Conservation (phyloP, 2,113 vertebrate genomes). For the Stegastes partitus region DNA sequence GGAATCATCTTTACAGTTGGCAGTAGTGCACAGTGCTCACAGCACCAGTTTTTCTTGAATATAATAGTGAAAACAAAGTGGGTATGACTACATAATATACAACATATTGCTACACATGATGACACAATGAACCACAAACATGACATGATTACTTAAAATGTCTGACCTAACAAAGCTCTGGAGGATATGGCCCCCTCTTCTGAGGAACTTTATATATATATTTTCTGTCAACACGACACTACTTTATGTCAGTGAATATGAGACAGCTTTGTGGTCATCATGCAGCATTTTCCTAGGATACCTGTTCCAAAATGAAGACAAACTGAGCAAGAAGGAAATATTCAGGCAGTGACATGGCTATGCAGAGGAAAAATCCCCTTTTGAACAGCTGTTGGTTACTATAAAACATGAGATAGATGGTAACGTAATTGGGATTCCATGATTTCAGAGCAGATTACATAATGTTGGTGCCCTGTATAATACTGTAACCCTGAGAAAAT, state of each 20-base stretch:
- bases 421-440: constrained; percentile 55
- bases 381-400: constrained; percentile 63
- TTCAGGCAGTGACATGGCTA: constrained; percentile 29
- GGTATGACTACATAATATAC: constrained; percentile 28
- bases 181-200: constrained; percentile 5
- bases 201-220: constrained; percentile 19
- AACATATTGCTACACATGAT: constrained; percentile 38
- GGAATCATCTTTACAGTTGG: constrained; percentile 41
- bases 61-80: constrained; percentile 42
- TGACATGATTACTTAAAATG: constrained; percentile 34
- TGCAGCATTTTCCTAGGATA: constrained; percentile 65
- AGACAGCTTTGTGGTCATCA: constrained; percentile 46
- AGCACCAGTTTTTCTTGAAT: constrained; percentile 18
- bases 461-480: constrained; percentile 30
- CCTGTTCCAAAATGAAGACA: constrained; percentile 64
- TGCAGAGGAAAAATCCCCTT: constrained; percentile 54
- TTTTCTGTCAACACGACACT: constrained; percentile 45
- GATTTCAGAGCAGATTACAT: constrained; percentile 66
- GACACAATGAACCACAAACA: constrained; percentile 55
- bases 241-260: constrained; percentile 46
- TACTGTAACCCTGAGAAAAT: constrained; percentile 14
- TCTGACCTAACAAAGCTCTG: constrained; percentile 50
- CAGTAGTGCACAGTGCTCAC: neutral
- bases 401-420: constrained; percentile 69
- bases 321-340: constrained; percentile 54